phyloP scores from a whole-genome alignment of 2,888 invertebrate genomes.

The Drosophila birchii region DNA sequence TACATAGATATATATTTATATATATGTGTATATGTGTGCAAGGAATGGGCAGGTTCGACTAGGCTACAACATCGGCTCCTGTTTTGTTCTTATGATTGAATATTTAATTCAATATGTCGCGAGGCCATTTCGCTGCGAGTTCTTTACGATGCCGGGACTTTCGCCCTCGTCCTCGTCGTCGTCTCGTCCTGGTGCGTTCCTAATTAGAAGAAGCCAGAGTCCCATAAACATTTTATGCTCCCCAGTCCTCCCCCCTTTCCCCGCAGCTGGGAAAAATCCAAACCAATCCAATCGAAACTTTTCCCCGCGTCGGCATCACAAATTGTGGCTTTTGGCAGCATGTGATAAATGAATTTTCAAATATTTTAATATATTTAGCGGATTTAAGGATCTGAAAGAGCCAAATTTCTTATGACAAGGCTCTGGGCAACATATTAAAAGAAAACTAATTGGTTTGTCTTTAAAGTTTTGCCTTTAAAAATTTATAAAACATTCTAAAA shows the following conservation, averaged over 20 bases:
- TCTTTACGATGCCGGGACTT: conserved; percentile 30
- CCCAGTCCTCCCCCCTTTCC: too few relatives aligned
- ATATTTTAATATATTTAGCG: neutral
- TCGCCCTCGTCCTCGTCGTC: neutral
- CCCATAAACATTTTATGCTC: conserved; percentile 73
- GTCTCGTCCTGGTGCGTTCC: conserved; percentile 38
- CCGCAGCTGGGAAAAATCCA: conserved; percentile 1
- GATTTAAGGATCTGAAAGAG: neutral
- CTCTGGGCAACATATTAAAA: too few relatives aligned
- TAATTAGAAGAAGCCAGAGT: conserved; percentile 66
- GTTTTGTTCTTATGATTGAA: conserved; percentile 70
- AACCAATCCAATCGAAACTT: conserved; percentile 43
- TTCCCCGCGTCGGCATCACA: conserved; percentile 2
- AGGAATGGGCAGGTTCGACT: conserved; percentile 10
- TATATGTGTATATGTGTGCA: neutral
- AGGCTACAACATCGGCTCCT: conserved; percentile 44
- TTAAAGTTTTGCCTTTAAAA: neutral
- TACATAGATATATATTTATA: neutral
- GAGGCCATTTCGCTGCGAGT: conserved; percentile 53
- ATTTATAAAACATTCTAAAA: neutral
- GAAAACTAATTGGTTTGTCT: neutral
- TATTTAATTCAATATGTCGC: conserved; percentile 77
- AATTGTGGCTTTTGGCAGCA: conserved; percentile 19
- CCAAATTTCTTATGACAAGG: neutral
- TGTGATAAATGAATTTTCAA: conserved; percentile 19